Evolutionary conservation across 2,113 vertebrate species (phyloP).

Genomic region (Heptranchias perlo): DNA sequence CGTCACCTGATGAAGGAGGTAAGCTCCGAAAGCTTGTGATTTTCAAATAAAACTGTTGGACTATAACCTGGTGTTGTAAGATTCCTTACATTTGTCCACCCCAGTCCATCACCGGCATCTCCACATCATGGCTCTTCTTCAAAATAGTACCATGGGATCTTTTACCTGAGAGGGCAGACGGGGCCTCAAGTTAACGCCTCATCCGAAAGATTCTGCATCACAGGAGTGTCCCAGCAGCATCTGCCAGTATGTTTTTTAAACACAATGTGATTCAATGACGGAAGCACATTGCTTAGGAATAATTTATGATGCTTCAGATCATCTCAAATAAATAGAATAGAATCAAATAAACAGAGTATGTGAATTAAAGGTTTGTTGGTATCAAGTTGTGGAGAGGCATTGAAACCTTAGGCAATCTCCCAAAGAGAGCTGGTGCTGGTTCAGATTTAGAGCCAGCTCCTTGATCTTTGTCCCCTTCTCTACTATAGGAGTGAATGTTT

Average conservation of each 20-base stretch:
- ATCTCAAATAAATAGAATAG: background rate
- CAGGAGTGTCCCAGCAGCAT: background rate
- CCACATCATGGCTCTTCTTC: background rate
- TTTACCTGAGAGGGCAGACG: background rate
- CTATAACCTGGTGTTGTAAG: too few species aligned
- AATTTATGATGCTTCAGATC: background rate
- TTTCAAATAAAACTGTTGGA: too few species aligned
- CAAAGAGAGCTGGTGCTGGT: background rate
- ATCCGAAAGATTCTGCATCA: background rate
- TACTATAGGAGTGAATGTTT: background rate
- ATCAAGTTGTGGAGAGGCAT: background rate
- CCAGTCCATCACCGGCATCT: too few species aligned
- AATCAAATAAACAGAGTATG: background rate
- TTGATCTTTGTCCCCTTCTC: background rate
- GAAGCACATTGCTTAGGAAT: background rate
- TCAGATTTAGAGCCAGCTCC: background rate
- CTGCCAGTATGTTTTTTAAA: background rate
- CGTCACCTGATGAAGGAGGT: too few species aligned
- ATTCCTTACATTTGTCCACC: too few species aligned
- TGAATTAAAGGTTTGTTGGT: background rate
- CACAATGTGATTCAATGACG: background rate
- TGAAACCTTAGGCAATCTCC: background rate
- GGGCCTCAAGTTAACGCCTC: background rate
- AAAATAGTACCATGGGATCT: background rate
- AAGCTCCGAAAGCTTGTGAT: too few species aligned